A percentile compares a stretch with the other conserved stretches of the same genome.
Evolutionary conservation across 2,888 invertebrate species (phyloP).

Genomic region (Pammene aurita): DNA sequence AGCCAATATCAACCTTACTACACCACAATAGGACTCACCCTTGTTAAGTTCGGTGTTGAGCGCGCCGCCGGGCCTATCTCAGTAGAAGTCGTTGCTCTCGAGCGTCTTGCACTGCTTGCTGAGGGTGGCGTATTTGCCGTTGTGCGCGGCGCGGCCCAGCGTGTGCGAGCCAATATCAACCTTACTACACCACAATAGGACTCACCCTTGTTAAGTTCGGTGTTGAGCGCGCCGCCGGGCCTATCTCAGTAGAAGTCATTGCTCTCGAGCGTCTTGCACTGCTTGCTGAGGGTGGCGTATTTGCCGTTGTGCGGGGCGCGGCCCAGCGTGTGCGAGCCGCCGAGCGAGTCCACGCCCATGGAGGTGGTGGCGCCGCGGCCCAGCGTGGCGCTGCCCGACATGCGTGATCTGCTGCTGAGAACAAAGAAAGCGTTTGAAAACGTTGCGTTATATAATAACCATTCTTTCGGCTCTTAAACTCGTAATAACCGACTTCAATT

Average conservation of each 20-base stretch:
- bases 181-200: slow-evolving; percentile 43
- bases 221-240: slow-evolving; percentile 82
- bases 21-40: too few species aligned
- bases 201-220: slow-evolving; percentile 53
- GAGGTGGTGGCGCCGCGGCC: slow-evolving; percentile 72
- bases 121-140: slow-evolving; percentile 3
- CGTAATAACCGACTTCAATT: too few species aligned
- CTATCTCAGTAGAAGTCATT: slow-evolving; percentile 97
- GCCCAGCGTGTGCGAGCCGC: slow-evolving; percentile 86
- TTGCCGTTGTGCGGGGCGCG: slow-evolving; percentile 91
- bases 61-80: too few species aligned
- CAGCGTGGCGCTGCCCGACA: slow-evolving; percentile 72
- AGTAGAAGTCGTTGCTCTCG: too few species aligned
- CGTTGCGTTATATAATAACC: slow-evolving; percentile 41
- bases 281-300: slow-evolving; percentile 97
- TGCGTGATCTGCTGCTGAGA: slow-evolving; percentile 57
- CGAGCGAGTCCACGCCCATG: slow-evolving; percentile 58
- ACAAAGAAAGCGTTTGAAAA: slow-evolving; percentile 52
- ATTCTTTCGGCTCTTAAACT: too few species aligned
- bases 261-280: slow-evolving; percentile 97
- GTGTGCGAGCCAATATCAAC: too few species aligned
- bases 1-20: too few species aligned
- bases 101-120: slow-evolving; percentile 15
- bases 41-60: too few species aligned
- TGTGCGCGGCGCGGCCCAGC: too few species aligned